A percentile compares a stretch with the other conserved stretches of the same genome.
phyloP scores from a whole-genome alignment of 1,140 invertebrate genomes.

The Drosophila willistoni region DNA sequence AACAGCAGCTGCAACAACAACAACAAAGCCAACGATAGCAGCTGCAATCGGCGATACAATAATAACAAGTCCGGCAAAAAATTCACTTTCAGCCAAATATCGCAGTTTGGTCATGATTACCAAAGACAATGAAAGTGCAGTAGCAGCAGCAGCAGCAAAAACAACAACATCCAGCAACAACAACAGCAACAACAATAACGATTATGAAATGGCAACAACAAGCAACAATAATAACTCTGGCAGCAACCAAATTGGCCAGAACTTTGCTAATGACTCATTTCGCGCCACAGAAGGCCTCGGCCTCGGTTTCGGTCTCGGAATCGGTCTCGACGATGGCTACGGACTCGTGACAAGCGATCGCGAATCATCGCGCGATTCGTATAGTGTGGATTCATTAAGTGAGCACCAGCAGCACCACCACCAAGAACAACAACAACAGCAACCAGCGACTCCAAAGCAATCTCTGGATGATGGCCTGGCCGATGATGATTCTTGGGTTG shows the following conservation, averaged over 20 bases:
- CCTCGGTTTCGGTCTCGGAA: too few relatives aligned
- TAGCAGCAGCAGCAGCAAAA: conserved; percentile 28
- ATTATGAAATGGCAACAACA: conserved; percentile 29
- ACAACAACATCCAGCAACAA: conserved; percentile 27
- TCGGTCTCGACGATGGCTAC: conserved; percentile 5
- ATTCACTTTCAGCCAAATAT: conserved; percentile 87
- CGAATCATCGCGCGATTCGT: conserved; percentile 59
- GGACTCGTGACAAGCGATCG: conserved; percentile 58
- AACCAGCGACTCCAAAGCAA: conserved; percentile 12
- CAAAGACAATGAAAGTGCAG: conserved; percentile 84
- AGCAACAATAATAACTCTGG: conserved; percentile 14
- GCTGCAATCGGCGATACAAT: conserved; percentile 2
- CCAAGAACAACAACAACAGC: too few relatives aligned
- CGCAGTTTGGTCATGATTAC: conserved; percentile 94
- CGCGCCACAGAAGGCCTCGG: conserved; percentile 31
- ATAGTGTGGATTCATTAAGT: conserved; percentile 68
- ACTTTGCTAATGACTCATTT: conserved; percentile 63
- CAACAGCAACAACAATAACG: conserved; percentile 19
- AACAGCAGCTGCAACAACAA: conserved; percentile 13
- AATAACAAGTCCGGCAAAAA: conserved; percentile 45
- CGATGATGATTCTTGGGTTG: conserved; percentile 94
- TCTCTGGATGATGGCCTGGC: conserved; percentile 91
- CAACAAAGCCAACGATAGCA: conserved; percentile 6
- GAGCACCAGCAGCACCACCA: conserved; percentile 26
- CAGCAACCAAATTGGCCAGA: conserved; percentile 57